These are phyloP conservation scores for Drosophila gaucha DNA, from an alignment of 2,888 invertebrate genomes.

Conservation along the genomic window DNA sequence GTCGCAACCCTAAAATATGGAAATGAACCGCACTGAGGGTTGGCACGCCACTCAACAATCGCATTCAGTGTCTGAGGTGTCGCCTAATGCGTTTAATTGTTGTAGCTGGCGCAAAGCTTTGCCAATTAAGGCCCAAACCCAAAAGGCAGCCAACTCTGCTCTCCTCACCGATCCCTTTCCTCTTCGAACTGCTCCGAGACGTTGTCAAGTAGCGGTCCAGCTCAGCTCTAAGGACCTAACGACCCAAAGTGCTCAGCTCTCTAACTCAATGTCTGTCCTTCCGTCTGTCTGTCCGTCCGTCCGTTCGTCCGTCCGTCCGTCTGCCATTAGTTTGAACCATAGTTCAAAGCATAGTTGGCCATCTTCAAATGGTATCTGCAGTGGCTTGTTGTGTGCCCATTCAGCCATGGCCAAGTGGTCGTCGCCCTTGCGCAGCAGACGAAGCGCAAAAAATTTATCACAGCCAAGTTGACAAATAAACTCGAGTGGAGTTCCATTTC, in stretches of 20 bases:
- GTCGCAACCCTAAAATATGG: conserved; percentile 57
- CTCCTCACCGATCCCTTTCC: background rate
- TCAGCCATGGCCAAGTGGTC: conserved; percentile 67
- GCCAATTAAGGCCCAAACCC: conserved; percentile 54
- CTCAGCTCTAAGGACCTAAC: conserved; percentile 29
- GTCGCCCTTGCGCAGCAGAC: conserved; percentile 54
- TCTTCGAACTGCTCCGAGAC: conserved; percentile 31
- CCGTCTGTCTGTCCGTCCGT: conserved; percentile 25
- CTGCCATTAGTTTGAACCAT: conserved; percentile 69
- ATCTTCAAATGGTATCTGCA: conserved; percentile 42
- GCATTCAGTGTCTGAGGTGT: conserved; percentile 61
- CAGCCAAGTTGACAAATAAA: conserved; percentile 76
- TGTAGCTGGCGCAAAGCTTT: conserved; percentile 40
- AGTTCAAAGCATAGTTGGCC: conserved; percentile 76
- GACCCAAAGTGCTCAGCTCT: conserved; percentile 11
- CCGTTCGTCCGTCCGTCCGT: conserved; percentile 38
- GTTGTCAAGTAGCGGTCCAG: conserved; percentile 47
- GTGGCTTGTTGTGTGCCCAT: conserved; percentile 53
- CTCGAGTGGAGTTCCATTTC: conserved; percentile 67
- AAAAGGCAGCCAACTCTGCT: background rate
- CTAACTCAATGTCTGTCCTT: background rate
- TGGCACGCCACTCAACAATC: background rate
- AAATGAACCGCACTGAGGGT: conserved; percentile 27
- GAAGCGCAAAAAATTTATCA: conserved; percentile 74
- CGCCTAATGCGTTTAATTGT: conserved; percentile 75